phyloP scores from a whole-genome alignment of 2,113 vertebrate species.

The Vicugna pacos region DNA sequence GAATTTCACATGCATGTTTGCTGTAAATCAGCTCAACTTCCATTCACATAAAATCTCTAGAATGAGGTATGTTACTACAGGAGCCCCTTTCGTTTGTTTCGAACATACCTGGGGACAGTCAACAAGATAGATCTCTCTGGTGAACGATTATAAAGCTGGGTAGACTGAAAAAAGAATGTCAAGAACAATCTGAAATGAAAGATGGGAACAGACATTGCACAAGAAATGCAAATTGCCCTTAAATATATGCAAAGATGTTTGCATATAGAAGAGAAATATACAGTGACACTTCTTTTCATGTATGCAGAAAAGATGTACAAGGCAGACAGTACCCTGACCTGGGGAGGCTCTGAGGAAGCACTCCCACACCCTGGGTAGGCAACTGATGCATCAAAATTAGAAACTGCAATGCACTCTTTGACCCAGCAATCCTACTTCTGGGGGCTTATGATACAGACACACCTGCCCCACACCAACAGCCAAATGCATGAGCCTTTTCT shows the following conservation, averaged over 20 bases:
- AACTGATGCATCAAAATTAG: not conserved
- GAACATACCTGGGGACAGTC: not conserved
- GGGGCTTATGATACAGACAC: not conserved
- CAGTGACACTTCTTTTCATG: not conserved
- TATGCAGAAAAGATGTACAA: not conserved
- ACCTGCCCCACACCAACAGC: not conserved
- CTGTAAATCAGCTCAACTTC: not conserved
- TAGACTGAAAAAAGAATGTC: not conserved
- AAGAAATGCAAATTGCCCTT: not conserved
- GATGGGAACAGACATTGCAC: not conserved
- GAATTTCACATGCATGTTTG: not conserved
- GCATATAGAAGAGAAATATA: not conserved
- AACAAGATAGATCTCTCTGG: not conserved
- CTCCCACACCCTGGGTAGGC: not conserved
- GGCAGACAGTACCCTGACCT: too few relatives aligned
- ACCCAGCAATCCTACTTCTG: not conserved
- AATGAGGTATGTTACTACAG: not conserved
- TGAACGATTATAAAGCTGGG: not conserved
- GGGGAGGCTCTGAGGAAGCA: not conserved
- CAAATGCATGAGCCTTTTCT: not conserved
- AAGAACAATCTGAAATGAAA: not conserved
- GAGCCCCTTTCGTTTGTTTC: not conserved
- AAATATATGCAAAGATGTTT: not conserved
- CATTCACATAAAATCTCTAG: not conserved
- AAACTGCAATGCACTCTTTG: not conserved